A percentile compares a stretch with the other conserved stretches of the same genome.
These are phyloP conservation scores for Botrylloides violaceus DNA, from an alignment of 23 tunicate species.

Conservation along the genomic window DNA sequence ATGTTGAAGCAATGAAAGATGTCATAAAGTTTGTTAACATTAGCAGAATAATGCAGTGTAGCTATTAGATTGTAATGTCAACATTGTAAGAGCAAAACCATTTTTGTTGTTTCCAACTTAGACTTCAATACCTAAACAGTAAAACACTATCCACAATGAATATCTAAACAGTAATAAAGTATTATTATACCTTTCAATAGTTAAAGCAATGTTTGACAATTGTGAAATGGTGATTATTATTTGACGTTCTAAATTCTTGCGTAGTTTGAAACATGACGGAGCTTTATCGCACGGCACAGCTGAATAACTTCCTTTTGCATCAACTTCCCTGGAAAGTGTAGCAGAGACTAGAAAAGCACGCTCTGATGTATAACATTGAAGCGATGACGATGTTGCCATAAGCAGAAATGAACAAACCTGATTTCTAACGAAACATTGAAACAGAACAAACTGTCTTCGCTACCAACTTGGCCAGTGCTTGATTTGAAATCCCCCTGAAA, in stretches of 20 bases:
- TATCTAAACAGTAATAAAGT: background rate
- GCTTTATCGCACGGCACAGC: slow-evolving; percentile 89
- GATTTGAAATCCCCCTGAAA: no score
- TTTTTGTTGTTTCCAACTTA: no score
- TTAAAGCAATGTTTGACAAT: slow-evolving; percentile 45
- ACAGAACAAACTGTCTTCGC: slow-evolving; percentile 11
- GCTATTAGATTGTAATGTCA: no score
- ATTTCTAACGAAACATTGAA: slow-evolving; percentile 31
- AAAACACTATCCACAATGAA: no score
- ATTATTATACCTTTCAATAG: slow-evolving; percentile 85
- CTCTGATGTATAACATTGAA: background rate
- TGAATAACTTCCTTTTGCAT: slow-evolving; percentile 66
- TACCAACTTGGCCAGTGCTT: no score
- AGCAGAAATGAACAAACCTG: slow-evolving; percentile 12
- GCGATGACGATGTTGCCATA: background rate
- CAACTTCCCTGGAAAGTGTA: slow-evolving; percentile 47
- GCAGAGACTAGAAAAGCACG: background rate
- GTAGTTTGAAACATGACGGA: slow-evolving; percentile 87
- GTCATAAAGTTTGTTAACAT: no score
- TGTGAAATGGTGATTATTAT: slow-evolving; percentile 62
- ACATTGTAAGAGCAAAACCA: no score
- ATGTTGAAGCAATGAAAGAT: no score
- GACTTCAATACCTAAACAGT: no score
- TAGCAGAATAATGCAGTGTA: no score
- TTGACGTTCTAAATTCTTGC: slow-evolving; percentile 57